Conservation (phyloP, 2,888 invertebrate genomes). For the Brachynemurus nebulosus region DNA sequence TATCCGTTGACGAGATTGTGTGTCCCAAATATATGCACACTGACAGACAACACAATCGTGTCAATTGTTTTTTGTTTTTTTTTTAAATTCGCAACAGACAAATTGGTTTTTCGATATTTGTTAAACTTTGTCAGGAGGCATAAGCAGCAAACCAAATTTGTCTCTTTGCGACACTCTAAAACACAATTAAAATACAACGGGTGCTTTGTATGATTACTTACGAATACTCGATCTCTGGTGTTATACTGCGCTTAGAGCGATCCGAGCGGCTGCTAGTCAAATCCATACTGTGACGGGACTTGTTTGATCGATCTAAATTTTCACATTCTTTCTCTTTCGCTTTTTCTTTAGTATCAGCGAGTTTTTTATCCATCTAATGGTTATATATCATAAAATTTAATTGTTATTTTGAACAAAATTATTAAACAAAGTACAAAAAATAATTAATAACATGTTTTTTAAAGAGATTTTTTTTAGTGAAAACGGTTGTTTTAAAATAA, state of each 20-base stretch:
- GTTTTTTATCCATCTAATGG: constrained; percentile 5
- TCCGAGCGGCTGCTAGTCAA: background rate
- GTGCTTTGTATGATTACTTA: constrained; percentile 2
- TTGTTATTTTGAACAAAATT: background rate
- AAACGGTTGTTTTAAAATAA: too few relatives aligned
- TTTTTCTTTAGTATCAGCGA: background rate
- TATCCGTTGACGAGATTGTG: too few relatives aligned
- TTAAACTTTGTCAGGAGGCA: too few relatives aligned
- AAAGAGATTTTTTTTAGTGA: too few relatives aligned
- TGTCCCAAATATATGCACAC: too few relatives aligned
- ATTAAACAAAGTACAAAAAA: background rate
- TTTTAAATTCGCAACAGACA: background rate
- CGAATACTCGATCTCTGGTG: constrained; percentile 3
- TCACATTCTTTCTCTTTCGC: background rate
- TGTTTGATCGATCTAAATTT: background rate
- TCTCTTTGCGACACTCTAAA: too few relatives aligned
- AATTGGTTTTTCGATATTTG: background rate
- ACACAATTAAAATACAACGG: too few relatives aligned
- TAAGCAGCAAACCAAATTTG: too few relatives aligned
- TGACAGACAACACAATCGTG: too few relatives aligned
- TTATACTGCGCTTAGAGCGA: constrained; percentile 2
- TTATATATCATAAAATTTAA: constrained; percentile 2
- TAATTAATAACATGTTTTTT: background rate
- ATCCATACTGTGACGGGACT: constrained; percentile 3
- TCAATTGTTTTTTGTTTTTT: too few relatives aligned